These are phyloP conservation scores for Scrobipalpa costella DNA, from an alignment of 2,888 invertebrate species.

Conservation along the genomic window DNA sequence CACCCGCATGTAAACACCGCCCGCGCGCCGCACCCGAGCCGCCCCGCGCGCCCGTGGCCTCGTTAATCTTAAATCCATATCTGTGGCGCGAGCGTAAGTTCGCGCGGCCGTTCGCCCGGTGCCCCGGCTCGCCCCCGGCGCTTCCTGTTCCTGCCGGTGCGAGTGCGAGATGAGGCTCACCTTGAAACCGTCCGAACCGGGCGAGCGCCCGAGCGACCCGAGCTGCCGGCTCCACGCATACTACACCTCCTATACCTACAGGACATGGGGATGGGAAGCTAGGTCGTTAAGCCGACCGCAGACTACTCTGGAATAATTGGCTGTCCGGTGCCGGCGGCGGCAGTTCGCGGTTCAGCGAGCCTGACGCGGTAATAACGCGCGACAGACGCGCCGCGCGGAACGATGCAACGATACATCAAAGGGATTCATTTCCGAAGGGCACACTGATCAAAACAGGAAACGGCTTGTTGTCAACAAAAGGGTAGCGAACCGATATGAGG, in stretches of 20 bases:
- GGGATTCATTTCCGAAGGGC: constrained; percentile 17
- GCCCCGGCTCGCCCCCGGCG: constrained; percentile 40
- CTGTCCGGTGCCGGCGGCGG: not conserved
- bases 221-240: not conserved
- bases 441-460: constrained; percentile 25
- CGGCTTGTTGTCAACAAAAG: constrained; percentile 18
- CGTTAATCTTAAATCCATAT: constrained; percentile 76
- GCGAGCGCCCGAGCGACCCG: not conserved
- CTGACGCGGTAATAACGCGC: constrained; percentile 31
- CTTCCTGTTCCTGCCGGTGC: constrained; percentile 4
- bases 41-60: constrained; percentile 71
- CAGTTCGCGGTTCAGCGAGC: constrained; percentile 42
- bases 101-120: constrained; percentile 42
- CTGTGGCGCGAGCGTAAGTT: constrained; percentile 52
- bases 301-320: constrained; percentile 1
- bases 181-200: constrained; percentile 5
- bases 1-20: constrained; percentile 50
- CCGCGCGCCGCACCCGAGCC: constrained; percentile 78
- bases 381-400: constrained; percentile 29
- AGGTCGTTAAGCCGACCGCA: constrained; percentile 9
- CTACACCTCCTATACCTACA: not conserved
- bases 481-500: constrained; percentile 2
- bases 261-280: not conserved
- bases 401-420: constrained; percentile 25
- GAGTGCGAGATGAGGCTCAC: too few relatives aligned